Base-by-base conservation (phyloP, 2,113 vertebrate species). In the Mystacornis crossleyi region DNA sequence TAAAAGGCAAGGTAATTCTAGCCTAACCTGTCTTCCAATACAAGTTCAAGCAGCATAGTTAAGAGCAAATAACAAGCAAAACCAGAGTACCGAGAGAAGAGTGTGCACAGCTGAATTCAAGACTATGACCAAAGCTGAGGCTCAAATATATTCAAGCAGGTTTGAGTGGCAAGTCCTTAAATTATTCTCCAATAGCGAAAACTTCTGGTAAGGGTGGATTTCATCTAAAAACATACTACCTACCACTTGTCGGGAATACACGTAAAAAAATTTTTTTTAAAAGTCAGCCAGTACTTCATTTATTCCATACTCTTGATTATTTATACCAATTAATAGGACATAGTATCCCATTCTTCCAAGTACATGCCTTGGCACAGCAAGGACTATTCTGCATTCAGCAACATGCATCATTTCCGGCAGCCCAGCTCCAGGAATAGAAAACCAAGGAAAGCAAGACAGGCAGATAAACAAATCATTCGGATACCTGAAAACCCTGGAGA, bases 401-500 rank as follows among this genome's bases (percentile, higher is more conserved):
- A 61, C 28, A 3, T 16, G 25, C 92, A 95, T 93, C 92, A 81
- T 62, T 65, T 82, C 96, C 66, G 42, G 79, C 77, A 86, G 94
- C 66, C 38, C 20, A 29, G 57, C 74, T 82, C 80, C 74, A 81
- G 47, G 91, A 53, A 67, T 45, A 88, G 85, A 92, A 86, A 89
- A 55, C 18, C 29, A 88, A 95, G 84, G 91, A 31, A 86, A 67
- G 77, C 61, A 72, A 54, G 66, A 58, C 66, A 94, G 62, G 77
- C 34, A 38, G 47, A 80, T 43, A 94, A 90, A 95, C 94, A 96
- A 87, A 94, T 77, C 70, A 58, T 19, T 50, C 0, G 1, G 90
- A 90, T 95, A 96, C 88, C 90, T 95, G 88, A 88, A 96, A 94
- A 83, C 90, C 79, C 93, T 64, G 82, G 92, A 90, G 92, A 90